Evolutionary conservation across 2,797 vertebrate genomes (phyloP).

Genomic region (Takifugu ocellatus): DNA sequence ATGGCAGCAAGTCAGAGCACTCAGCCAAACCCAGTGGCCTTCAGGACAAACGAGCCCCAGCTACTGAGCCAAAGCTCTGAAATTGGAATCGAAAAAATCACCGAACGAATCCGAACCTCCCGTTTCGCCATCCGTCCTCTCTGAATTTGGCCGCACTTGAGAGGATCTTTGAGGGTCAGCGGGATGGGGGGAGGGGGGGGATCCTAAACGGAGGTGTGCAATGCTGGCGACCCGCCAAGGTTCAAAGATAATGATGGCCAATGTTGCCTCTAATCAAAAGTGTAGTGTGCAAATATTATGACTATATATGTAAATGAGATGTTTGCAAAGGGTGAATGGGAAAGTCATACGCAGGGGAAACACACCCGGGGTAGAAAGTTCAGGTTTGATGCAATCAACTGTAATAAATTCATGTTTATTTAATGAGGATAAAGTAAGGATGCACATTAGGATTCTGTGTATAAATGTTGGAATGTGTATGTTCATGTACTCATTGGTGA

Average conservation of each 20-base stretch:
- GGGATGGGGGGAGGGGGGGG: no score
- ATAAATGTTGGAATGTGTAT: conserved; percentile 15
- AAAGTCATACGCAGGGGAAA: conserved; percentile 4
- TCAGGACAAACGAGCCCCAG: conserved; percentile 27
- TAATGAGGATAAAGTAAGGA: conserved; percentile 29
- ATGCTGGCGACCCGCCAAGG: conserved; percentile 2
- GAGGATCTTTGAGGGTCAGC: conserved; percentile 16
- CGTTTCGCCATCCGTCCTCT: conserved; percentile 24
- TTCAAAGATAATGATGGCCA: conserved; percentile 5
- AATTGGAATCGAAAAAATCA: conserved; percentile 33
- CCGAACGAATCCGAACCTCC: conserved; percentile 21
- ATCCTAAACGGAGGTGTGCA: conserved; percentile 8
- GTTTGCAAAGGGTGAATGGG: conserved; percentile 11
- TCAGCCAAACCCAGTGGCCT: conserved; percentile 39
- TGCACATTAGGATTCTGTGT: conserved; percentile 17
- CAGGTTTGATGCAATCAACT: conserved; percentile 49
- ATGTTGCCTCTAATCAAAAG: neutral
- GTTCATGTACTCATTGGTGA: neutral
- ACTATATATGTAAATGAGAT: conserved; percentile 14
- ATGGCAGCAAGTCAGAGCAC: conserved; percentile 32
- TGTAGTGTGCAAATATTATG: neutral
- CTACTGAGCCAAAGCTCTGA: conserved; percentile 30
- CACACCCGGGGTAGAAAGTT: conserved; percentile 19
- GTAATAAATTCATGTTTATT: conserved; percentile 54
- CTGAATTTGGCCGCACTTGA: conserved; percentile 29